phyloP scores from a whole-genome alignment of 2,888 invertebrate species.

The Ariolimax columbianus region DNA sequence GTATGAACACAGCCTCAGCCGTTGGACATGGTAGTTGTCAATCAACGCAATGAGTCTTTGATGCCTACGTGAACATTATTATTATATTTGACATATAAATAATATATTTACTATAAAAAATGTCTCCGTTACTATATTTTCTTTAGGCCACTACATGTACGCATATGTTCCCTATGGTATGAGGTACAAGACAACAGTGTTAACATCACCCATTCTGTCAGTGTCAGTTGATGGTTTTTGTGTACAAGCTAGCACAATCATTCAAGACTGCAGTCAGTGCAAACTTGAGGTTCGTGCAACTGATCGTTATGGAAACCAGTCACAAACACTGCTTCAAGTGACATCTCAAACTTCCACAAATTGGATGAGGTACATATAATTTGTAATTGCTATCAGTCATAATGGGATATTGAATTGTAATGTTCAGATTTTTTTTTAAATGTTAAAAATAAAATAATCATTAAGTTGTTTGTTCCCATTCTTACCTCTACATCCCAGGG shows the following conservation, averaged over 20 bases:
- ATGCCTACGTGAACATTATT: too few relatives aligned
- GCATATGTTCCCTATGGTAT: conserved; percentile 54
- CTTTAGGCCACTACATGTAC: conserved; percentile 62
- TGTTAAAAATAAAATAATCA: too few relatives aligned
- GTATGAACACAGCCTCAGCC: too few relatives aligned
- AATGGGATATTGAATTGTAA: too few relatives aligned
- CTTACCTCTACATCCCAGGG: too few relatives aligned
- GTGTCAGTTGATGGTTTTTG: conserved; percentile 49
- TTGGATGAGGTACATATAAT: conserved; percentile 53
- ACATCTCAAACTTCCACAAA: conserved; percentile 25
- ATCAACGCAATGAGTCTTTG: too few relatives aligned
- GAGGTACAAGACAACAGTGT: conserved; percentile 50
- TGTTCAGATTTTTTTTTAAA: too few relatives aligned
- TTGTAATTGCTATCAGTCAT: background rate
- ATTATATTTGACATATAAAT: too few relatives aligned
- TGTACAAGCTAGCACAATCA: conserved; percentile 58
- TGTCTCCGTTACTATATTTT: too few relatives aligned
- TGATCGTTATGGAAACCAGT: conserved; percentile 30
- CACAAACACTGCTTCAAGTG: conserved; percentile 41
- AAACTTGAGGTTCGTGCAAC: conserved; percentile 58
- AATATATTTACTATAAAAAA: too few relatives aligned
- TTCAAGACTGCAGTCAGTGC: conserved; percentile 58
- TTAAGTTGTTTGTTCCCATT: too few relatives aligned
- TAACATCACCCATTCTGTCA: conserved; percentile 55
- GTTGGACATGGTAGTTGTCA: too few relatives aligned